These are phyloP conservation scores for Varanus komodoensis DNA, from an alignment of 2,113 vertebrate genomes.

Conservation along the genomic window DNA sequence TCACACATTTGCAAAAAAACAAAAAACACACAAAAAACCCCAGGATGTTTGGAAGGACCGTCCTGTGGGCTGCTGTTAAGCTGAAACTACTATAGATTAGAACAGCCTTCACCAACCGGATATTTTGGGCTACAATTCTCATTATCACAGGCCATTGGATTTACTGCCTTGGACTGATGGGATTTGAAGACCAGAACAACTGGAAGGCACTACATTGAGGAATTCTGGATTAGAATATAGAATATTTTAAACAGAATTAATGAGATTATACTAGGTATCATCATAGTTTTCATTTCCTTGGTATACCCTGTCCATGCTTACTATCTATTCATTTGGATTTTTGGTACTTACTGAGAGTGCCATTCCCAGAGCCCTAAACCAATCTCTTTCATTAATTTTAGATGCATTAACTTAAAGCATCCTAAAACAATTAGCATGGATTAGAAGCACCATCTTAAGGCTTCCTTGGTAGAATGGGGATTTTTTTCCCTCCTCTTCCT, in stretches of 20 bases:
- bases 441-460: not conserved
- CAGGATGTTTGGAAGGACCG: not conserved
- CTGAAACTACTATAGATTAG: too few relatives aligned
- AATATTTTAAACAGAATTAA: not conserved
- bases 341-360: not conserved
- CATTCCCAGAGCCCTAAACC: not conserved
- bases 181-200: not conserved
- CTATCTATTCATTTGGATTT: not conserved
- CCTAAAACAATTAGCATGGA: not conserved
- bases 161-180: not conserved
- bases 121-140: not conserved
- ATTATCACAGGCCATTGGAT: not conserved
- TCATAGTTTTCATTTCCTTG: not conserved
- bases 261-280: not conserved
- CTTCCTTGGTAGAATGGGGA: not conserved
- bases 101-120: not conserved
- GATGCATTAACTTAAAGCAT: not conserved
- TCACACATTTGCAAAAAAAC: not conserved
- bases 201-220: not conserved
- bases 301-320: not conserved
- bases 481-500: not conserved
- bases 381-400: not conserved
- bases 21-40: not conserved
- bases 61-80: not conserved
- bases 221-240: not conserved